Conservation (phyloP, 2,888 invertebrate genomes). For the Chrysotoxum bicinctum region DNA sequence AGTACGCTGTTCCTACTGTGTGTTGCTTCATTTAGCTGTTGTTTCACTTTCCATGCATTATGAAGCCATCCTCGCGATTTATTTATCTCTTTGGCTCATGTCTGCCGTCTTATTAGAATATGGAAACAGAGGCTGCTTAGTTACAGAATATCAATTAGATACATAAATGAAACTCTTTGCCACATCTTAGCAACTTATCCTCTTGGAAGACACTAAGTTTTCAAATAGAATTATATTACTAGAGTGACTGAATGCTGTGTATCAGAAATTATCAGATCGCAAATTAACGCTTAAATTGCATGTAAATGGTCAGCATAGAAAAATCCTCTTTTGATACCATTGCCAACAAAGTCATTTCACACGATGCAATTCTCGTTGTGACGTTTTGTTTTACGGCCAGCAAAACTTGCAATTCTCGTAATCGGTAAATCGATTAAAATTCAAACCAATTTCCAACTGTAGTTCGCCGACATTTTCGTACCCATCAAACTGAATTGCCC, state of each 20-base stretch:
- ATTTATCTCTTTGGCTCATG: constrained; percentile 14
- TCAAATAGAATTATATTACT: background rate
- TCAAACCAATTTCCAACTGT: constrained; percentile 58
- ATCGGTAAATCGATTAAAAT: constrained; percentile 62
- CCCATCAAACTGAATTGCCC: constrained; percentile 50
- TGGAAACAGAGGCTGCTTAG: no score
- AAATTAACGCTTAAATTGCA: background rate
- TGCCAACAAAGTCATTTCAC: background rate
- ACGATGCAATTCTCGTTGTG: background rate
- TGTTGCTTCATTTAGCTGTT: constrained; percentile 10
- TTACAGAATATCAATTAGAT: constrained; percentile 49
- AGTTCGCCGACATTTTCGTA: constrained; percentile 64
- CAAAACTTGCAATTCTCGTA: background rate
- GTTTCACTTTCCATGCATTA: constrained; percentile 50
- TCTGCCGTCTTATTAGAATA: no score
- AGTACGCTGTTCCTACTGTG: constrained; percentile 3
- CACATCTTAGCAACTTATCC: background rate
- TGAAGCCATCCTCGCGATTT: constrained; percentile 28
- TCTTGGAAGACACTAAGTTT: background rate
- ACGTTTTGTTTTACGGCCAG: background rate
- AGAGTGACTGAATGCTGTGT: background rate
- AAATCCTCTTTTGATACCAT: background rate
- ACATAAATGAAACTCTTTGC: background rate
- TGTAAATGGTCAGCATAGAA: no score
- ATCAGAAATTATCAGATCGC: background rate